Percentiles rank a stretch among this genome's conserved stretches.
Conservation (phyloP, 2,888 invertebrate genomes). For the Macaria liturata region DNA sequence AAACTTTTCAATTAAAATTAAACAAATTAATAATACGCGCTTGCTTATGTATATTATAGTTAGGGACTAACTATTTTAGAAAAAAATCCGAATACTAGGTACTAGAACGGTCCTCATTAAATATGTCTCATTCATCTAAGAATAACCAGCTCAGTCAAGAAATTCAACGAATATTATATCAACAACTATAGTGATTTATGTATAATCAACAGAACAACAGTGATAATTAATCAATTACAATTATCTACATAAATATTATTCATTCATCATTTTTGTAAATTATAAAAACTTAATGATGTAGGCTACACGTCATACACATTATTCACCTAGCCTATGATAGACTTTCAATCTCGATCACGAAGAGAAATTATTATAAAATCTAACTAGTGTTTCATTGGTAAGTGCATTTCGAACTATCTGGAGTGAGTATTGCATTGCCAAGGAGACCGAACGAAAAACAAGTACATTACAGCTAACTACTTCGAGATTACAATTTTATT, state of each 20-base stretch:
- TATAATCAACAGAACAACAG: constrained; percentile 36
- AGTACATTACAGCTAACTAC: constrained; percentile 77
- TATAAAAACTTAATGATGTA: constrained; percentile 58
- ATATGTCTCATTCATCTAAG: no score
- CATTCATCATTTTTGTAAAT: constrained; percentile 50
- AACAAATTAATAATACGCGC: no score
- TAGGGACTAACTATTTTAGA: no score
- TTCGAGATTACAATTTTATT: constrained; percentile 61
- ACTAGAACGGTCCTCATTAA: no score
- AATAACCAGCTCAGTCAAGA: constrained; percentile 39
- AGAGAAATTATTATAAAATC: constrained; percentile 81
- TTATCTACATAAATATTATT: constrained; percentile 45
- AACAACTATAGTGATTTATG: constrained; percentile 24
- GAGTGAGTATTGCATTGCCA: constrained; percentile 70
- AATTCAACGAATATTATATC: constrained; percentile 40
- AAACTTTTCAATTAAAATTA: no score
- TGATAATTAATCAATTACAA: constrained; percentile 44
- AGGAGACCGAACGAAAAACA: constrained; percentile 70
- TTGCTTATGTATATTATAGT: no score
- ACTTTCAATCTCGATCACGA: constrained; percentile 81
- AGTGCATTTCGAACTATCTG: constrained; percentile 77
- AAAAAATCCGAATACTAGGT: no score
- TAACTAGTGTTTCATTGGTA: constrained; percentile 77
- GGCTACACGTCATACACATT: constrained; percentile 73
- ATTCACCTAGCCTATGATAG: constrained; percentile 83